A percentile compares a stretch with the other conserved stretches of the same genome.
These are phyloP conservation scores for Chloropsis cyanopogon DNA, from an alignment of 2,113 vertebrate species.

Conservation along the genomic window DNA sequence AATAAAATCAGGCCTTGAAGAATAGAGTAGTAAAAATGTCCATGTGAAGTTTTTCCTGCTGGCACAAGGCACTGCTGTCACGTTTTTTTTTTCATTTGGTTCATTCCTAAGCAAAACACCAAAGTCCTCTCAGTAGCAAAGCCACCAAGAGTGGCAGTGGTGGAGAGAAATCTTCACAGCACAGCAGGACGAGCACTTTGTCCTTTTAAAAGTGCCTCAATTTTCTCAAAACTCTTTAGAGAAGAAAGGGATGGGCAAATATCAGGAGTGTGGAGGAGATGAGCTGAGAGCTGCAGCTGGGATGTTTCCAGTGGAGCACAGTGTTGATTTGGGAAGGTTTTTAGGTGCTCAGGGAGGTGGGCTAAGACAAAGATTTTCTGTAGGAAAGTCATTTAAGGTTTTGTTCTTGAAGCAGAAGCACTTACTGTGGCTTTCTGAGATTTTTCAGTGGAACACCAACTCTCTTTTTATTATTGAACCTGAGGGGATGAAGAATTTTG, in stretches of 20 bases:
- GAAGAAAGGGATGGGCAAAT: not conserved
- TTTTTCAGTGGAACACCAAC: not conserved
- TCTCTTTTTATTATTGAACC: not conserved
- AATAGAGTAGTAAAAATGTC: not conserved
- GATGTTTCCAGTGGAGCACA: fast-evolving
- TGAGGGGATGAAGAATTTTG: not conserved
- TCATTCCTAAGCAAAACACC: not conserved
- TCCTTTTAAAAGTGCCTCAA: not conserved
- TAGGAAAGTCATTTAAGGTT: not conserved
- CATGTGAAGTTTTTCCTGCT: not conserved
- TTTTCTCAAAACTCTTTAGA: not conserved
- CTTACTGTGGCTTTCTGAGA: not conserved
- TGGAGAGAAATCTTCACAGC: not conserved
- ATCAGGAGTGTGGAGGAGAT: fast-evolving
- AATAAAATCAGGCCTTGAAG: not conserved
- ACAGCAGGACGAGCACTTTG: not conserved
- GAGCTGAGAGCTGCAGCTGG: not conserved
- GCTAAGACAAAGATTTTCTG: not conserved
- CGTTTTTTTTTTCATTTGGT: not conserved
- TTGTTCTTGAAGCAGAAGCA: not conserved
- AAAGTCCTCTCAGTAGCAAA: not conserved
- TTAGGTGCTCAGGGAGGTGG: not conserved
- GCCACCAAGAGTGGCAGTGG: no score
- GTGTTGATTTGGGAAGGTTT: fast-evolving
- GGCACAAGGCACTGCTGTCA: not conserved